Evolutionary conservation across 2,888 invertebrate species (phyloP).

Genomic region (Amphipoea oculea): DNA sequence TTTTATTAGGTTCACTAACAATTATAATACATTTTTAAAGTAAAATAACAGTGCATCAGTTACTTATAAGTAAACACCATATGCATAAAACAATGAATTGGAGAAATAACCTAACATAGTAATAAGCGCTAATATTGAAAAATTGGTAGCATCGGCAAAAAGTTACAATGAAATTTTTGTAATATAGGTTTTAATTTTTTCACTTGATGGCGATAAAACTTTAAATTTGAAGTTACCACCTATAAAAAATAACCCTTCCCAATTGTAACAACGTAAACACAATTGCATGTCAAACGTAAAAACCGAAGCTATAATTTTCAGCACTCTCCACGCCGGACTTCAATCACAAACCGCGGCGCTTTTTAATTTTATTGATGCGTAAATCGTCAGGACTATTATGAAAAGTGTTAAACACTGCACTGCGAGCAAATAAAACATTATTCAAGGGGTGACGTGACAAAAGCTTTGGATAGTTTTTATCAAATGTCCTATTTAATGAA

Average conservation of each 20-base stretch:
- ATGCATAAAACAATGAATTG: no score
- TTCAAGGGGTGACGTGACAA: slow-evolving; percentile 63
- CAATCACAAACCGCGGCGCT: slow-evolving; percentile 62
- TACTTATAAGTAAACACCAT: no score
- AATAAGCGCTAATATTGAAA: no score
- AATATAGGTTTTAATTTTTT: not conserved
- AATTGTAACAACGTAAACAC: not conserved
- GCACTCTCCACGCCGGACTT: slow-evolving; percentile 40
- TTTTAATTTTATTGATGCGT: slow-evolving; percentile 78
- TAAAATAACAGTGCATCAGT: no score
- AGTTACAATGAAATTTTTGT: no score
- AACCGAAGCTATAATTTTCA: slow-evolving; percentile 57
- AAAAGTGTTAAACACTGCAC: slow-evolving; percentile 62
- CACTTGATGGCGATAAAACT: not conserved
- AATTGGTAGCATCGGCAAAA: no score
- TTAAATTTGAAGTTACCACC: not conserved
- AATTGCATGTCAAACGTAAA: slow-evolving; percentile 13
- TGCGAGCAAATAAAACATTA: slow-evolving; percentile 57
- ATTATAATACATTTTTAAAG: no score
- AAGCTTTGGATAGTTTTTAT: slow-evolving; percentile 62
- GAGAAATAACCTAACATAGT: no score
- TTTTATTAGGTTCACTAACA: no score
- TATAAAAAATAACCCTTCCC: not conserved
- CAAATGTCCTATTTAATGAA: slow-evolving; percentile 54
- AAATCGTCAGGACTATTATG: slow-evolving; percentile 66